phyloP scores from a whole-genome alignment of 2,888 invertebrate species.

The Philereme vetulata region DNA sequence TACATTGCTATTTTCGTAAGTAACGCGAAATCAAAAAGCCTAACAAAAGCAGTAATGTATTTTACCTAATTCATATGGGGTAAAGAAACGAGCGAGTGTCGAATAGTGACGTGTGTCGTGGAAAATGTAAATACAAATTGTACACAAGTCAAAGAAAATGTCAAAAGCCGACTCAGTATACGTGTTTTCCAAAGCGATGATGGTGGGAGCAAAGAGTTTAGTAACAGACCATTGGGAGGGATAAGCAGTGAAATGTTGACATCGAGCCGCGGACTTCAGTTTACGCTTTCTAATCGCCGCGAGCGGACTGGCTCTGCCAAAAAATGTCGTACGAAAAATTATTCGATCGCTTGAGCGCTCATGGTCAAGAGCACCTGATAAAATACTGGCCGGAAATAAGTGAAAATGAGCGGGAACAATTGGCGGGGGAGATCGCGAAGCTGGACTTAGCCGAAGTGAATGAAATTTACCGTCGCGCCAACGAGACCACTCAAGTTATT shows the following conservation, averaged over 20 bases:
- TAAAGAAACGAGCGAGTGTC: no score
- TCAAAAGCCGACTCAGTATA: conserved; percentile 50
- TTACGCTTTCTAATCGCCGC: conserved; percentile 76
- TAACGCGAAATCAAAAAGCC: neutral
- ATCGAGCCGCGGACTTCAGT: conserved; percentile 60
- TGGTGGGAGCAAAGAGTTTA: conserved; percentile 63
- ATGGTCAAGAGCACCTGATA: conserved; percentile 92
- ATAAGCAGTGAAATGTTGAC: conserved; percentile 64
- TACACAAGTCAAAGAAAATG: conserved; percentile 38
- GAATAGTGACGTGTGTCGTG: conserved; percentile 21
- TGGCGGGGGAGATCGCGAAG: conserved; percentile 86
- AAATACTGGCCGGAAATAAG: conserved; percentile 90
- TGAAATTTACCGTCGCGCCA: conserved; percentile 86
- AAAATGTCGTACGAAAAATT: conserved; percentile 83
- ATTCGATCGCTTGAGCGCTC: conserved; percentile 78
- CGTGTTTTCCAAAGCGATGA: conserved; percentile 67
- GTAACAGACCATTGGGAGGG: no score
- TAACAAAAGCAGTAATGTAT: conserved; percentile 16
- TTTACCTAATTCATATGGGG: conserved; percentile 1
- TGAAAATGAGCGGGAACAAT: conserved; percentile 83
- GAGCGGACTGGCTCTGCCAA: conserved; percentile 46
- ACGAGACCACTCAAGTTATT: conserved; percentile 84
- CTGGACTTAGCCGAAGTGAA: conserved; percentile 89
- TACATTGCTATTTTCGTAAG: conserved; percentile 12
- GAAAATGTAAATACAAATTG: conserved; percentile 30